phyloP scores from a whole-genome alignment of 2,797 vertebrate species.

The Threskiornis aethiopicus region DNA sequence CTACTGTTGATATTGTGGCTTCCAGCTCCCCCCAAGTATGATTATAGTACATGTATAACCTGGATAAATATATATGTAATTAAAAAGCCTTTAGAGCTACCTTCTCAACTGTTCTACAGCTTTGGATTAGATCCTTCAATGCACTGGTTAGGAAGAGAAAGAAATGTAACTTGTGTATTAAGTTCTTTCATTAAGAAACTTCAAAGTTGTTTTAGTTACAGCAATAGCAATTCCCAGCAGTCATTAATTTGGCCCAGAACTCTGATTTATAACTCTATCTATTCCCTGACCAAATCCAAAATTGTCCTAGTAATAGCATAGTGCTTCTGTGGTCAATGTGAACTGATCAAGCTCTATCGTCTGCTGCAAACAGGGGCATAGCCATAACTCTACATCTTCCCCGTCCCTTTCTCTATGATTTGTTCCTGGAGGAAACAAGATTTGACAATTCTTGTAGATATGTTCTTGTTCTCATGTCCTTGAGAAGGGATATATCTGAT shows the following conservation, averaged over 20 bases:
- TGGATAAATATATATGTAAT: not conserved
- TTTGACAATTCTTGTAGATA: not conserved
- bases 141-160: not conserved
- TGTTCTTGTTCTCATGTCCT: not conserved
- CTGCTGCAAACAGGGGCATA: not conserved
- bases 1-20: not conserved
- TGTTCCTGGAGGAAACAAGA: not conserved
- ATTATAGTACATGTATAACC: not conserved
- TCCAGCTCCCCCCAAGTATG: not conserved
- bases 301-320: not conserved
- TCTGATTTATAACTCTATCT: not conserved
- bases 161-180: not conserved
- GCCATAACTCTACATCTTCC: not conserved
- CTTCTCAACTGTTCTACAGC: not conserved
- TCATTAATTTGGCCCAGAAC: not conserved
- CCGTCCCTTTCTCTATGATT: not conserved
- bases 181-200: not conserved
- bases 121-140: not conserved
- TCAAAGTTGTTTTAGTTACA: not conserved
- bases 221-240: not conserved
- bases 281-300: not conserved
- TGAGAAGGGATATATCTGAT: not conserved
- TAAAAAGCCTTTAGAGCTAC: not conserved
- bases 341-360: not conserved
- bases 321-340: not conserved